Conservation (phyloP, 2,888 invertebrate genomes). For the Aphrophora alni region DNA sequence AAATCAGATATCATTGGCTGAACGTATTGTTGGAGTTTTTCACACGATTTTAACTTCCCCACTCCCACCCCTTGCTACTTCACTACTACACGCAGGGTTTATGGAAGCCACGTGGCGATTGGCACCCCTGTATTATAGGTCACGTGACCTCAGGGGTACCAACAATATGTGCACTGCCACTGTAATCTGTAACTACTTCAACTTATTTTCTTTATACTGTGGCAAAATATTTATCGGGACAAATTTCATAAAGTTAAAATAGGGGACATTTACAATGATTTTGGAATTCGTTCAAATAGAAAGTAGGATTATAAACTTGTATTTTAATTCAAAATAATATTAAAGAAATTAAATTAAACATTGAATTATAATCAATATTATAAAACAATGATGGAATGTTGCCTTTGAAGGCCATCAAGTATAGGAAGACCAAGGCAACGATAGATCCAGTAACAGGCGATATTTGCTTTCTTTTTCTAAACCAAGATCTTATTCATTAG, state of each 20-base stretch:
- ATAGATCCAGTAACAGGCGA: too few relatives aligned
- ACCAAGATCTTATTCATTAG: too few relatives aligned
- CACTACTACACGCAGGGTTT: neutral
- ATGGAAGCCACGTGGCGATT: conserved; percentile 2
- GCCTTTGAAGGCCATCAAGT: too few relatives aligned
- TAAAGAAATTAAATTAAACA: too few relatives aligned
- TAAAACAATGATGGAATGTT: too few relatives aligned
- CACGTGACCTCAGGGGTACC: neutral
- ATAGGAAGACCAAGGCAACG: too few relatives aligned
- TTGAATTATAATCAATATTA: too few relatives aligned
- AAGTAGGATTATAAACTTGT: too few relatives aligned
- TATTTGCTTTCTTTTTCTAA: too few relatives aligned
- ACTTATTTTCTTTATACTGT: neutral
- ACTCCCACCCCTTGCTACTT: neutral
- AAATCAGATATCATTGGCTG: neutral
- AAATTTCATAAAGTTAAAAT: neutral
- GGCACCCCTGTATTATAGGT: neutral
- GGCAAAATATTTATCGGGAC: neutral
- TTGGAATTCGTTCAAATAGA: too few relatives aligned
- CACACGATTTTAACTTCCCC: neutral
- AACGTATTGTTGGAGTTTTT: neutral
- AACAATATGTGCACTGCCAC: neutral
- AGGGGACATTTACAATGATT: too few relatives aligned
- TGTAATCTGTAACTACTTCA: conserved; percentile 4
- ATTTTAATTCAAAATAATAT: too few relatives aligned